These are phyloP conservation scores for Hydractinia symbiolongicarpus DNA, from an alignment of 30 jellyfish, hydroid and myxozoan species.

Conservation along the genomic window DNA sequence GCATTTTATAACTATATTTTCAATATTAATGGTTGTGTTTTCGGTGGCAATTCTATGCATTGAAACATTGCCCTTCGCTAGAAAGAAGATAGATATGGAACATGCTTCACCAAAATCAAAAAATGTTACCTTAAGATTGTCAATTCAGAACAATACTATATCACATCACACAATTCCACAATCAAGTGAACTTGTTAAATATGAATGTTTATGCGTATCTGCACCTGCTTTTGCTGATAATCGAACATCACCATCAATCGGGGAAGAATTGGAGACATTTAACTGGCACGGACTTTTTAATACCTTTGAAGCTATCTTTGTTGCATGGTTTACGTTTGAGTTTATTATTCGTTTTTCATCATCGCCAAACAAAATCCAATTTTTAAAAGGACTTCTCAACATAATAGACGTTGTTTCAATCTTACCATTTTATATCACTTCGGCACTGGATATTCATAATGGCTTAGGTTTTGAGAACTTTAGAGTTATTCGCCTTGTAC, in stretches of 20 bases:
- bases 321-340: constrained; percentile 88
- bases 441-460: constrained; percentile 55
- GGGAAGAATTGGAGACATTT: background rate
- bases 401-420: constrained; percentile 72
- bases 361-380: constrained; percentile 66
- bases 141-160: background rate
- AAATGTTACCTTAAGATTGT: background rate
- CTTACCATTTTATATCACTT: constrained; percentile 69
- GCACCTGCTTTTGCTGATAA: background rate
- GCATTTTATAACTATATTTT: constrained; percentile 57
- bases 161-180: background rate
- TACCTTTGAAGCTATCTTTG: constrained; percentile 65
- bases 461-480: constrained; percentile 60
- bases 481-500: constrained; percentile 76
- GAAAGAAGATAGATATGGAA: background rate
- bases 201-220: too few species aligned
- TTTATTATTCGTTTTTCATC: constrained; percentile 61
- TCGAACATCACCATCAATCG: background rate
- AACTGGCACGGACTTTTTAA: constrained; percentile 59
- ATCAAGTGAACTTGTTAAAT: too few species aligned
- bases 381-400: constrained; percentile 61
- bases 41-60: constrained; percentile 80
- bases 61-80: constrained; percentile 73
- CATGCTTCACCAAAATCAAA: constrained; percentile 2
- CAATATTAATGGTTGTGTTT: constrained; percentile 53